Percentiles rank a stretch among this genome's conserved stretches.
These are phyloP conservation scores for Chouioia cunea DNA, from an alignment of 2,888 invertebrate species.

Conservation along the genomic window DNA sequence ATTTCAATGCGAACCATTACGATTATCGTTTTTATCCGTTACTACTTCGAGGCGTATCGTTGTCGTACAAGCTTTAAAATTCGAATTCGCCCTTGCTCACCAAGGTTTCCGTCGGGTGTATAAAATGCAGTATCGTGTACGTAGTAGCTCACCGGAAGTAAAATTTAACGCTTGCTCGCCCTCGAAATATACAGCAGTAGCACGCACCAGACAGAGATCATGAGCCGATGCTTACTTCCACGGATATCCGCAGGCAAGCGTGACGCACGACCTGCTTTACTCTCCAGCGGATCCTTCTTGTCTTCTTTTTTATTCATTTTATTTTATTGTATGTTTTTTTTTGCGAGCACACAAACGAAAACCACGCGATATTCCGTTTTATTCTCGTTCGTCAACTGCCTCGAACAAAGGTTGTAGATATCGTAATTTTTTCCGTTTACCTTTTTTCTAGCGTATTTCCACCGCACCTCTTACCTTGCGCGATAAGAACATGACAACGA, in stretches of 20 bases:
- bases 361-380: conserved; percentile 13
- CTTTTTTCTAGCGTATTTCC: too few species aligned
- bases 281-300: conserved; percentile 18
- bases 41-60: neutral
- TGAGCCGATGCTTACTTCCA: conserved; percentile 37
- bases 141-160: conserved; percentile 20
- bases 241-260: conserved; percentile 52
- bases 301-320: conserved; percentile 9
- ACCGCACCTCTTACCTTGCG: too few species aligned
- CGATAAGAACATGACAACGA: too few species aligned
- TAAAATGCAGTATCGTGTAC: neutral
- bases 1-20: neutral
- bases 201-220: neutral
- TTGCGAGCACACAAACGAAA: too few species aligned
- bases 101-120: conserved; percentile 8
- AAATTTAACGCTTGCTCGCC: conserved; percentile 22
- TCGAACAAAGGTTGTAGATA: too few species aligned
- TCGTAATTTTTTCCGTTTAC: too few species aligned
- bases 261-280: conserved; percentile 48
- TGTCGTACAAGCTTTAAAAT: conserved; percentile 12
- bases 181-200: conserved; percentile 4
- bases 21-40: neutral
- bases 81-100: conserved; percentile 9
- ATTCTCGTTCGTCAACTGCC: neutral
- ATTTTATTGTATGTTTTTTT: neutral